Conservation (phyloP, 1,140 invertebrate species). For the Drosophila serrata region DNA sequence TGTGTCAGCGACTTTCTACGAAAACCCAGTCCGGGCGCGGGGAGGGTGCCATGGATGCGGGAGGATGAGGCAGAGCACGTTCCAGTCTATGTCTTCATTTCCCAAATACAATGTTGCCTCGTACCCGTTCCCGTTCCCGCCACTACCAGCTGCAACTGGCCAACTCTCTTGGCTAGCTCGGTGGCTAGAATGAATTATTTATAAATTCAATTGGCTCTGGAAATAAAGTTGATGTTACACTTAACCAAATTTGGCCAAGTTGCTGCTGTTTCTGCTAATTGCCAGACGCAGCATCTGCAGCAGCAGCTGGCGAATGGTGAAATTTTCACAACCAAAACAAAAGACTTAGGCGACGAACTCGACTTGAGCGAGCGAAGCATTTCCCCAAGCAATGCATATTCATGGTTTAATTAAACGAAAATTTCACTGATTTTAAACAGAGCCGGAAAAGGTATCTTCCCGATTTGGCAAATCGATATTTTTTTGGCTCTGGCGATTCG, state of each 20-base stretch:
- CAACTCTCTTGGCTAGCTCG: constrained; percentile 32
- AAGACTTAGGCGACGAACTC: constrained; percentile 62
- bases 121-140: background rate
- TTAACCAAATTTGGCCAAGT: constrained; percentile 76
- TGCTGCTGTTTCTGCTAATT: constrained; percentile 66
- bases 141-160: constrained; percentile 17
- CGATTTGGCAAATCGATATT: constrained; percentile 56
- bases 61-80: constrained; percentile 32
- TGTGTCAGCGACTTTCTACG: constrained; percentile 78
- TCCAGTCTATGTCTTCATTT: constrained; percentile 78
- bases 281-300: constrained; percentile 31
- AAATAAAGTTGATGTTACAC: constrained; percentile 80
- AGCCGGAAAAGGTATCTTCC: constrained; percentile 57
- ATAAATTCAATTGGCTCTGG: constrained; percentile 75
- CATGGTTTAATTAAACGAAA: constrained; percentile 44
- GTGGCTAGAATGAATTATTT: constrained; percentile 75
- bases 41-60: constrained; percentile 5
- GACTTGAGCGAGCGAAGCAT: background rate
- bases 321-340: constrained; percentile 60
- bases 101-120: constrained; percentile 70
- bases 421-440: constrained; percentile 58
- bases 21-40: constrained; percentile 51
- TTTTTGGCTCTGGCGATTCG: constrained; percentile 37
- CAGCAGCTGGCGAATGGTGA: constrained; percentile 57
- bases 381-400: constrained; percentile 50